phyloP scores from a whole-genome alignment of 1,140 invertebrate genomes.

The Dinoponera quadriceps region DNA sequence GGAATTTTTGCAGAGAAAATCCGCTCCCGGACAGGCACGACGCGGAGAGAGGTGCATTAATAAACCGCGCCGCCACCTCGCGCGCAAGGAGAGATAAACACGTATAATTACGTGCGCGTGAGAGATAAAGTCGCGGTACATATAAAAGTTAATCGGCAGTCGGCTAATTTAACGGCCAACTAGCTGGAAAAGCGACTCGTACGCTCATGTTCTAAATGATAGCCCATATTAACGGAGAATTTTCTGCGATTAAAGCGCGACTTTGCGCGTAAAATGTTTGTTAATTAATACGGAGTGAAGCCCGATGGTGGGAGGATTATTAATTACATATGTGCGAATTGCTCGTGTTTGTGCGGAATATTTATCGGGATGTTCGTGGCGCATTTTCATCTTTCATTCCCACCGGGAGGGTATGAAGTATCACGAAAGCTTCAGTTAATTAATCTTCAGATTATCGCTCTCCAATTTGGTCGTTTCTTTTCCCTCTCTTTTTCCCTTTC shows the following conservation, averaged over 20 bases:
- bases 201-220: not conserved
- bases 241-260: not conserved
- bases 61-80: constrained; percentile 8
- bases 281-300: too few relatives aligned
- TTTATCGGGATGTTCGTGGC: too few relatives aligned
- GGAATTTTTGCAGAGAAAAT: not conserved
- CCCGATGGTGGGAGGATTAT: too few relatives aligned
- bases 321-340: too few relatives aligned
- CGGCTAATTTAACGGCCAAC: constrained; percentile 30
- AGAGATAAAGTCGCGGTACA: constrained; percentile 22
- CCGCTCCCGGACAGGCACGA: not conserved
- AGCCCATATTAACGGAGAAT: not conserved
- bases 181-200: not conserved
- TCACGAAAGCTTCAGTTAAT: constrained; percentile 24
- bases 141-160: constrained; percentile 30
- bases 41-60: constrained; percentile 11
- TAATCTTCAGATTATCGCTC: constrained; percentile 13
- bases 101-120: constrained; percentile 6
- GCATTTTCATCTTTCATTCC: too few relatives aligned
- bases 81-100: not conserved
- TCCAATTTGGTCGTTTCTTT: not conserved
- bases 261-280: too few relatives aligned
- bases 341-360: too few relatives aligned
- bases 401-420: constrained; percentile 28
- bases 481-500: too few relatives aligned